Conservation (phyloP, 2,888 invertebrate species). For the Ormyrus rosae region DNA sequence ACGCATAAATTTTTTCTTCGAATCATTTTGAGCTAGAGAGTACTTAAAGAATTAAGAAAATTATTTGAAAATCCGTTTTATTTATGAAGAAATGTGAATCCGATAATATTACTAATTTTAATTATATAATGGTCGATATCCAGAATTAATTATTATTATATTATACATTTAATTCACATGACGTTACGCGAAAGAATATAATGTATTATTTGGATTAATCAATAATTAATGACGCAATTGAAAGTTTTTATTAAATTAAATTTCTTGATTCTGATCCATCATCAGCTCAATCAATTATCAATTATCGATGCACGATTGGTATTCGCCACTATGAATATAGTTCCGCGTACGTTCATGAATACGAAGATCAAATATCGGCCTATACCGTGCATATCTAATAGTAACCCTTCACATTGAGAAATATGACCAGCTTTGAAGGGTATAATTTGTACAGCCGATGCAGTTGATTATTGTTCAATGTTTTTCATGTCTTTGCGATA, state of each 20-base stretch:
- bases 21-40: no score
- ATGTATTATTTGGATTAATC: no score
- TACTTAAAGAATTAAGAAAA: no score
- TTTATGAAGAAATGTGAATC: no score
- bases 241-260: constrained; percentile 9
- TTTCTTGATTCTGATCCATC: not conserved
- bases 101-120: no score
- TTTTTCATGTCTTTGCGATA: no score
- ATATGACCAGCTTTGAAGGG: constrained; percentile 27
- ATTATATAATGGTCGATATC: no score
- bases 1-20: no score
- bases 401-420: constrained; percentile 7
- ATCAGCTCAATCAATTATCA: constrained; percentile 27
- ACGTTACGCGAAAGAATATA: no score
- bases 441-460: constrained; percentile 2
- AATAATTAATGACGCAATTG: not conserved
- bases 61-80: no score
- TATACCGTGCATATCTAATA: constrained; percentile 16
- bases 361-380: constrained; percentile 34
- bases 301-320: constrained; percentile 23
- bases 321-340: not conserved
- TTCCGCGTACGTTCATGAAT: constrained; percentile 29
- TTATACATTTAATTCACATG: no score
- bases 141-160: no score
- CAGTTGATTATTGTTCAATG: not conserved